Percentiles rank a stretch among this genome's conserved stretches.
Evolutionary conservation across 1,140 invertebrate genomes (phyloP).

Genomic region (Phocides pigmalion): DNA sequence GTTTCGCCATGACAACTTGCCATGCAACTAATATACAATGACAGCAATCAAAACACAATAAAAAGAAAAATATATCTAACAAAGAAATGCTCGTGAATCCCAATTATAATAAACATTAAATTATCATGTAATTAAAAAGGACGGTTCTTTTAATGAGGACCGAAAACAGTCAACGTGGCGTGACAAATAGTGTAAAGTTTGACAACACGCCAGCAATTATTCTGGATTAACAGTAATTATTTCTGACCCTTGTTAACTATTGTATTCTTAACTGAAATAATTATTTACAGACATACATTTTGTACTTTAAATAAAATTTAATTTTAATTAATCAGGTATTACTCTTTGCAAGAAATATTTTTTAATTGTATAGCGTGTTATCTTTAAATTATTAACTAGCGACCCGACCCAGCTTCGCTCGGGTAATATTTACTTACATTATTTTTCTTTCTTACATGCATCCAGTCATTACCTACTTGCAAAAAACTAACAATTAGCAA

Average conservation of each 20-base stretch:
- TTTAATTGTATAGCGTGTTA: no score
- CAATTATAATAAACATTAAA: neutral
- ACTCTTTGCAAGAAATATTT: no score
- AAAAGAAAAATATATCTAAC: neutral
- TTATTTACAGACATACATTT: no score
- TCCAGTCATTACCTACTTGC: no score
- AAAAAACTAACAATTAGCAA: no score
- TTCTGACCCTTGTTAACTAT: conserved; percentile 3
- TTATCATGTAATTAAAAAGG: neutral
- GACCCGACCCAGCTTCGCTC: no score
- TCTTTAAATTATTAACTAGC: no score
- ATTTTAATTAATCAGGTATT: no score
- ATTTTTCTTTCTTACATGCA: no score
- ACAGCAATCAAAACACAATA: neutral
- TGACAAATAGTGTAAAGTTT: conserved; percentile 14
- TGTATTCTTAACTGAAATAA: neutral
- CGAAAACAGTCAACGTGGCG: neutral
- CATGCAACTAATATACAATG: no score
- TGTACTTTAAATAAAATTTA: no score
- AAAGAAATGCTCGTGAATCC: neutral
- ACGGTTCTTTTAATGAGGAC: neutral
- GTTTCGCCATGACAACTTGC: neutral
- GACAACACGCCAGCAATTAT: conserved; percentile 2
- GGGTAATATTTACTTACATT: no score
- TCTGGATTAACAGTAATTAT: conserved; percentile 1